Evolutionary conservation across 2,797 vertebrate species (phyloP).

Genomic region (Epinephelus malabaricus): DNA sequence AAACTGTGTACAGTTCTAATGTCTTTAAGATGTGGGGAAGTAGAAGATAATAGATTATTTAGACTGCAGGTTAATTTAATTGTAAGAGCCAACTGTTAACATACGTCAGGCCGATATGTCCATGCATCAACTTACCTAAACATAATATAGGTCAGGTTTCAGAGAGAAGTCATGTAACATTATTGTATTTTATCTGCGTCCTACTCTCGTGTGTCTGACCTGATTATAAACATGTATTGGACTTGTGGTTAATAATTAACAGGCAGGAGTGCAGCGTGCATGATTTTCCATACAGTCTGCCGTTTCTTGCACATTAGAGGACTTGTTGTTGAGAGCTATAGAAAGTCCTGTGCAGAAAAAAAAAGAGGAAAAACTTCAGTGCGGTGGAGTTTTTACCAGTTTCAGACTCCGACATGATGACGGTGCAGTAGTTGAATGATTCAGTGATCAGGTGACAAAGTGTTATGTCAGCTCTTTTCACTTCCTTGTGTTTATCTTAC

Average conservation of each 20-base stretch:
- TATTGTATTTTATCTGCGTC: not conserved
- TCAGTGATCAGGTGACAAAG: slow-evolving; percentile 1
- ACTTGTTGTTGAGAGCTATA: not conserved
- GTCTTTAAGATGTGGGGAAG: too few species aligned
- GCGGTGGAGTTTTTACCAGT: not conserved
- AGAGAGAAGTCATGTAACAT: slow-evolving; percentile 1
- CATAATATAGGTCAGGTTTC: slow-evolving; percentile 14
- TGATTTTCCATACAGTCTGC: not conserved
- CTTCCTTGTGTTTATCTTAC: slow-evolving; percentile 39
- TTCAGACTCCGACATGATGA: not conserved
- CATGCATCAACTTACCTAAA: not conserved
- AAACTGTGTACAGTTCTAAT: not conserved
- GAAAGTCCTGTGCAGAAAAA: not conserved
- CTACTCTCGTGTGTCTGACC: not conserved
- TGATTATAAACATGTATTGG: not conserved
- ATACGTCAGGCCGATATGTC: not conserved
- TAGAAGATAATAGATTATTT: not conserved
- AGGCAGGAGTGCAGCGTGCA: not conserved
- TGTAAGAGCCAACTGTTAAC: not conserved
- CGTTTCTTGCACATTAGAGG: not conserved
- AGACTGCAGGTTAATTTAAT: not conserved
- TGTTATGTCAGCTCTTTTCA: slow-evolving; percentile 44
- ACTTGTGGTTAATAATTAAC: slow-evolving; percentile 28
- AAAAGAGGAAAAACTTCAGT: not conserved
- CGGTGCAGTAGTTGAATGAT: not conserved